Conservation (phyloP, 2,888 invertebrate species). For the Lepidochrysops patricia region DNA sequence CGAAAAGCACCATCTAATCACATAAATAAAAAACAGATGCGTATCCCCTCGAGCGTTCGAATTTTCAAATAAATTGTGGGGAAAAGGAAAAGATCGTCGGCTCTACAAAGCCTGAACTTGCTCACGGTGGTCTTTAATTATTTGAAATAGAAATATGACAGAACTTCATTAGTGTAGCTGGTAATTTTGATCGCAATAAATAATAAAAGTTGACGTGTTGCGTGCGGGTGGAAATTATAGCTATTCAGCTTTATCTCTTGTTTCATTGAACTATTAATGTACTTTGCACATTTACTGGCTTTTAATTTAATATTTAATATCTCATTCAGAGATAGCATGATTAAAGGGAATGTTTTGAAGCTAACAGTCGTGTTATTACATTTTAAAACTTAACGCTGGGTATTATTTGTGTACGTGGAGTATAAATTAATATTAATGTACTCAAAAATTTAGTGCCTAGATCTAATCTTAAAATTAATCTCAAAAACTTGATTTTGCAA, state of each 20-base stretch:
- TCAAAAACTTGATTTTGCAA: too few species aligned
- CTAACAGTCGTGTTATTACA: neutral
- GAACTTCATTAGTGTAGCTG: conserved; percentile 53
- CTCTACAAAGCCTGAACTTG: conserved; percentile 56
- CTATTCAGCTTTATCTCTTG: conserved; percentile 19
- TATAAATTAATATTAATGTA: too few species aligned
- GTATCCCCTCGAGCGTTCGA: conserved; percentile 42
- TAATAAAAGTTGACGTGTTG: conserved; percentile 38
- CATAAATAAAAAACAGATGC: conserved; percentile 69
- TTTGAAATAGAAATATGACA: conserved; percentile 61
- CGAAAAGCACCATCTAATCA: conserved; percentile 53
- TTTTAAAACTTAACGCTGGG: neutral
- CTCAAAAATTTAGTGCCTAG: too few species aligned
- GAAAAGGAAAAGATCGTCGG: conserved; percentile 49
- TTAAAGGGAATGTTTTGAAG: neutral
- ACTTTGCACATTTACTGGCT: neutral
- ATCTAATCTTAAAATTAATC: too few species aligned
- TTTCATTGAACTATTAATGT: conserved; percentile 12
- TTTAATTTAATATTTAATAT: neutral
- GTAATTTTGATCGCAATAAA: conserved; percentile 47
- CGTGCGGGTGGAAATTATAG: conserved; percentile 35
- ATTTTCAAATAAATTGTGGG: conserved; percentile 62
- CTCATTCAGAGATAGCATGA: neutral
- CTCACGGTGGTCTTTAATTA: conserved; percentile 63
- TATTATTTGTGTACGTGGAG: too few species aligned